phyloP scores from a whole-genome alignment of 2,888 invertebrate genomes.

The Tetragnatha montana region DNA sequence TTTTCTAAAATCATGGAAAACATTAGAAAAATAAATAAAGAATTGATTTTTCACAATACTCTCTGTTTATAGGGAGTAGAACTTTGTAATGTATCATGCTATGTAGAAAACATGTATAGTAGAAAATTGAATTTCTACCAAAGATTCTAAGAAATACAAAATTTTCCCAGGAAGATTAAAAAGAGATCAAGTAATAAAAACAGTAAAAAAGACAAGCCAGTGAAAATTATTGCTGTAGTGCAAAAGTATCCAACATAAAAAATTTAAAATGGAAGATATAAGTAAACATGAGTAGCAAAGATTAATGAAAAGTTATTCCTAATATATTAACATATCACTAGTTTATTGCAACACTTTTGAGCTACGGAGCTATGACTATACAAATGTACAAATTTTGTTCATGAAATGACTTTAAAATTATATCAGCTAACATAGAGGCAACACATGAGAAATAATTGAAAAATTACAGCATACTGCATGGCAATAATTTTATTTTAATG shows the following conservation, averaged over 20 bases:
- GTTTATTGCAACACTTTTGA: slow-evolving; percentile 39
- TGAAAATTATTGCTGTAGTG: slow-evolving; percentile 11
- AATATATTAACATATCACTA: slow-evolving; percentile 5
- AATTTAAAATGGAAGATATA: slow-evolving; percentile 27
- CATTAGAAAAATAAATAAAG: too few relatives aligned
- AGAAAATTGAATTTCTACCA: neutral
- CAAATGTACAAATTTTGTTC: slow-evolving; percentile 62
- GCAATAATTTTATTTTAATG: slow-evolving; percentile 49
- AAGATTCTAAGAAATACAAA: neutral
- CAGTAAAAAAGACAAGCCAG: neutral
- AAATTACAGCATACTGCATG: slow-evolving; percentile 55
- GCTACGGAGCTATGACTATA: slow-evolving; percentile 30
- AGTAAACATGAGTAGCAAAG: slow-evolving; percentile 18
- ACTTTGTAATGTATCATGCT: neutral
- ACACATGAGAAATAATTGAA: slow-evolving; percentile 49
- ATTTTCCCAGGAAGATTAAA: neutral
- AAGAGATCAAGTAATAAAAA: neutral
- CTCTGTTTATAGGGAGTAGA: neutral
- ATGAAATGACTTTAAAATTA: slow-evolving; percentile 46
- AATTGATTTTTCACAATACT: too few relatives aligned
- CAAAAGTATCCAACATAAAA: neutral
- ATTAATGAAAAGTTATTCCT: slow-evolving; percentile 4
- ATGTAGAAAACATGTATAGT: neutral
- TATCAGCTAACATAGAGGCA: slow-evolving; percentile 45
- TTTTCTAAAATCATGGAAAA: too few relatives aligned